A percentile compares a stretch with the other conserved stretches of the same genome.
Evolutionary conservation across 2,113 vertebrate genomes (phyloP).

Genomic region (Desmodus rotundus): DNA sequence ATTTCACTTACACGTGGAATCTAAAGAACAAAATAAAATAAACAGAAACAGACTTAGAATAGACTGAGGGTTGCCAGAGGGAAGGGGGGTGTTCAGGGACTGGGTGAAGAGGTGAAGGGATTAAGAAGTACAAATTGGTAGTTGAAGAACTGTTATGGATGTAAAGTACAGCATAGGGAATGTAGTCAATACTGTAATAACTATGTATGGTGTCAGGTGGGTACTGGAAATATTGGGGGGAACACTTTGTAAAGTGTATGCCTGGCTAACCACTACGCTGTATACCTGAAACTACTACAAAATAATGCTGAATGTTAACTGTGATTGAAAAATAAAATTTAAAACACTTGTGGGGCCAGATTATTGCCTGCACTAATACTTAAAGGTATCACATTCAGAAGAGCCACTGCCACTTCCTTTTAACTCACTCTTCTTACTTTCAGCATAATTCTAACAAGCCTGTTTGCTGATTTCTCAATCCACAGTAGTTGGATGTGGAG

Average conservation of each 20-base stretch:
- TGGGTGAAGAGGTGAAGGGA: neutral
- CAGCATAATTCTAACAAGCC: neutral
- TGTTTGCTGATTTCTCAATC: neutral
- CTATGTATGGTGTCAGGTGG: neutral
- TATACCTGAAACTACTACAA: neutral
- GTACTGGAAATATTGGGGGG: neutral
- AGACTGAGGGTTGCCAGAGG: neutral
- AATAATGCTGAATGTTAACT: neutral
- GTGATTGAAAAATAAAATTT: neutral
- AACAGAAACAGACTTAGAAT: neutral
- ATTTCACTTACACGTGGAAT: neutral
- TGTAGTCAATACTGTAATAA: neutral
- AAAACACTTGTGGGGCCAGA: neutral
- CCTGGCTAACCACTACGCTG: neutral
- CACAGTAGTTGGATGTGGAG: neutral
- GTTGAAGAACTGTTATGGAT: neutral
- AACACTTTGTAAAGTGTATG: neutral
- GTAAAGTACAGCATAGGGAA: neutral
- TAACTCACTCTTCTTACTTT: neutral
- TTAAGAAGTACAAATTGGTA: neutral
- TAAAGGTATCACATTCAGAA: neutral
- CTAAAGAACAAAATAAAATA: neutral
- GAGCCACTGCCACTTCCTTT: neutral
- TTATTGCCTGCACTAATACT: neutral
- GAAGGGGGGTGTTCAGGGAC: neutral